phyloP scores from a whole-genome alignment of 2,113 vertebrate species.

The Siniperca chuatsi region DNA sequence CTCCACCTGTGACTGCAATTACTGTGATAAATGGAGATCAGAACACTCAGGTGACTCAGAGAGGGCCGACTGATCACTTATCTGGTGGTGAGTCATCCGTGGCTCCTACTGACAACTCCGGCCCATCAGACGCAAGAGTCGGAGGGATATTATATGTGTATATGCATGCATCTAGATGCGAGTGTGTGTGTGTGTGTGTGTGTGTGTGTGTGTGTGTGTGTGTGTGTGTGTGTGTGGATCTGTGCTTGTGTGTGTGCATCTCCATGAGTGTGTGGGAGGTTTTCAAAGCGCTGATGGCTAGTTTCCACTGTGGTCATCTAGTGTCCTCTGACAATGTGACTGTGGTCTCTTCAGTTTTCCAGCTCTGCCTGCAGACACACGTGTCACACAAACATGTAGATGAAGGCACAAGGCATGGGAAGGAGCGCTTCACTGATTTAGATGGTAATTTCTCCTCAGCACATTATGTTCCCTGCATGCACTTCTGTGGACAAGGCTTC shows the following conservation, averaged over 20 bases:
- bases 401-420: neutral
- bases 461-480: conserved; percentile 47
- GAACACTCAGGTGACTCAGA: conserved; percentile 47
- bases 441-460: conserved; percentile 3
- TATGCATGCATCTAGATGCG: conserved; percentile 39
- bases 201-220: conserved; percentile 2
- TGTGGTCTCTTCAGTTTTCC: conserved; percentile 10
- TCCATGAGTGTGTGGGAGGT: conserved; percentile 21
- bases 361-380: conserved; percentile 38
- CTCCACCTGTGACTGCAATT: conserved; percentile 58
- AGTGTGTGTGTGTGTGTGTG: neutral
- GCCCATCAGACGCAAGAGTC: conserved; percentile 6
- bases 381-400: conserved; percentile 33
- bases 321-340: conserved; percentile 52
- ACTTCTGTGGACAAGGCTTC: neutral
- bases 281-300: conserved; percentile 51
- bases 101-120: conserved; percentile 52
- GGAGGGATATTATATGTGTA: conserved; percentile 13
- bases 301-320: conserved; percentile 59
- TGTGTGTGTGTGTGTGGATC: neutral
- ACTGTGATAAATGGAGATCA: conserved; percentile 59
- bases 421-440: conserved; percentile 10
- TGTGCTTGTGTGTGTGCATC: conserved; percentile 9
- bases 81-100: conserved; percentile 60
- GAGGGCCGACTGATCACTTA: conserved; percentile 34